Percentiles rank a stretch among this genome's conserved stretches.
These are phyloP conservation scores for Coendou prehensilis DNA, from an alignment of 2,797 vertebrate species.

Conservation along the genomic window DNA sequence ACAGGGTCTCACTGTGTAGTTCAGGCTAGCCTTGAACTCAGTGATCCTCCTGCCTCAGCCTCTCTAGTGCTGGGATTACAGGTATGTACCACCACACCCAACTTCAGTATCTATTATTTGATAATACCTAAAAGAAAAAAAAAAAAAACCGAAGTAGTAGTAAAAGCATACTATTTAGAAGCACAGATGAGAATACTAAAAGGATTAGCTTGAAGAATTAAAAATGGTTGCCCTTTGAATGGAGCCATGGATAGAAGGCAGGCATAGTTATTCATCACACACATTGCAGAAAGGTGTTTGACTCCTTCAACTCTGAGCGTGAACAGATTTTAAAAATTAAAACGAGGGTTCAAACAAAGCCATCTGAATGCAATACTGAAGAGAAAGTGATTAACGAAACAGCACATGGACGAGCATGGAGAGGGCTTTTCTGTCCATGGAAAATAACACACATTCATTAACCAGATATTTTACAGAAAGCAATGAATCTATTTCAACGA, in stretches of 20 bases:
- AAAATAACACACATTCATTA: neutral
- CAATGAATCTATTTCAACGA: slow-evolving; percentile 41
- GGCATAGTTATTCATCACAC: neutral
- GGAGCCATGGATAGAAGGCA: neutral
- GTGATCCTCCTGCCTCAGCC: neutral
- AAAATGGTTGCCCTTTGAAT: neutral
- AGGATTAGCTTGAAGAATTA: neutral
- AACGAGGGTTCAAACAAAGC: neutral
- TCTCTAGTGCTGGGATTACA: neutral
- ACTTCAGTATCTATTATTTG: neutral
- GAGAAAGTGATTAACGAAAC: slow-evolving; percentile 2
- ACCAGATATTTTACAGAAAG: neutral
- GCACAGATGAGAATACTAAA: neutral
- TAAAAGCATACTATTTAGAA: neutral
- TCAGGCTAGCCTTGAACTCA: neutral
- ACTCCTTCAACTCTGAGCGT: neutral
- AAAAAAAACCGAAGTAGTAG: neutral
- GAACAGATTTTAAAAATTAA: slow-evolving; percentile 49
- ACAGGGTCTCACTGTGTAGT: neutral
- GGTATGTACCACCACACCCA: neutral
- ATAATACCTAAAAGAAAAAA: slow-evolving; percentile 38
- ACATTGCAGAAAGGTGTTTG: neutral
- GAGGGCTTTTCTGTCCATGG: neutral
- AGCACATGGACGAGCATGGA: neutral
- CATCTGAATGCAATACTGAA: neutral